Evolutionary conservation across 2,888 invertebrate genomes (phyloP).

Genomic region (Coenonympha glycerion): DNA sequence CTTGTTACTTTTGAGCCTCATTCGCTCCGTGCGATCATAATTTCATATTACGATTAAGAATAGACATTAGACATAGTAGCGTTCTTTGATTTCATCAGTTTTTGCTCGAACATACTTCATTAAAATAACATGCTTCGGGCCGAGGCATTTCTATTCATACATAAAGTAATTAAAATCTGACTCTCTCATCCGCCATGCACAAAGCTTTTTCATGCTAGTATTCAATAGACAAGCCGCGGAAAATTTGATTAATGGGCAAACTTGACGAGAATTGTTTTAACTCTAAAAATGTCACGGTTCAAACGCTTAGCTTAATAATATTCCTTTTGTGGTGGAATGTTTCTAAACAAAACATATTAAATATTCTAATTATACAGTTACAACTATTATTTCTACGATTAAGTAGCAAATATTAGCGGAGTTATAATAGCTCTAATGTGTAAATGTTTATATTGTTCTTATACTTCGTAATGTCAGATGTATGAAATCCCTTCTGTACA

Average conservation of each 20-base stretch:
- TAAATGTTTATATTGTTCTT: neutral
- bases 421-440: slow-evolving; percentile 9
- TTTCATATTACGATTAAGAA: slow-evolving; percentile 12
- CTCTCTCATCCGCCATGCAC: slow-evolving; percentile 71
- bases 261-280: slow-evolving; percentile 1
- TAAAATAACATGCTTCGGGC: slow-evolving; percentile 71
- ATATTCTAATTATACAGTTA: too few relatives aligned
- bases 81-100: slow-evolving; percentile 33
- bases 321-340: neutral
- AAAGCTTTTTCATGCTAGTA: slow-evolving; percentile 73
- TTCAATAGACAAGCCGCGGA: slow-evolving; percentile 41
- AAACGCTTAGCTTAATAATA: neutral
- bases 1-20: slow-evolving; percentile 30
- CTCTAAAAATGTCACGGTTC: neutral
- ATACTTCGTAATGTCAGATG: neutral
- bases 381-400: slow-evolving; percentile 5
- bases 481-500: neutral
- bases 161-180: slow-evolving; percentile 63
- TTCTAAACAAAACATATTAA: neutral
- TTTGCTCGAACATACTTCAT: slow-evolving; percentile 50
- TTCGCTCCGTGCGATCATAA: slow-evolving; percentile 10
- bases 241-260: slow-evolving; percentile 9
- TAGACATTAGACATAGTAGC: too few relatives aligned
- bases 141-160: slow-evolving; percentile 71
- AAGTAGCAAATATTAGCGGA: slow-evolving; percentile 11